Percentiles rank a stretch among this genome's conserved stretches.
These are phyloP conservation scores for Caiman crocodilus DNA, from an alignment of 2,797 vertebrate species.

Conservation along the genomic window DNA sequence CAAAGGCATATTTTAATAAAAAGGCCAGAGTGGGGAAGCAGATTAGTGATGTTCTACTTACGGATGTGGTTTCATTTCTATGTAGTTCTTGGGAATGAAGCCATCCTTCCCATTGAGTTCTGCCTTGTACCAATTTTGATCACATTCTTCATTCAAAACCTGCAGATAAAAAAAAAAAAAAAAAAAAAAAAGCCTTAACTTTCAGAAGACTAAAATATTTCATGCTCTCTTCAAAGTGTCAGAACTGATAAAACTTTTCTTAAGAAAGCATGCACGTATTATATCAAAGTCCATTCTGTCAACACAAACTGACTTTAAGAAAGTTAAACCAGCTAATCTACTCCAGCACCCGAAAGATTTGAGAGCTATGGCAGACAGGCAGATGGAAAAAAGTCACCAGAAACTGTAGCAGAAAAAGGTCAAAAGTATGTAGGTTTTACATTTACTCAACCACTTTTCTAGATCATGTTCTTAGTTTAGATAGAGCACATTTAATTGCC, in stretches of 20 bases:
- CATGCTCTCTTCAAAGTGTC: too few species aligned
- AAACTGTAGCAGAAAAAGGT: not conserved
- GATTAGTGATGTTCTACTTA: conserved; percentile 82
- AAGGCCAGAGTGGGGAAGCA: not conserved
- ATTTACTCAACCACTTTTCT: not conserved
- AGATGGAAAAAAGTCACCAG: not conserved
- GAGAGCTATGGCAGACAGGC: not conserved
- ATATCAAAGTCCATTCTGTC: not conserved
- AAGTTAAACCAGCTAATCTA: not conserved
- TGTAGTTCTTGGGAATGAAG: conserved; percentile 99
- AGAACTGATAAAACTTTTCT: not conserved
- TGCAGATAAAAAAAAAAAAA: conserved; percentile 70
- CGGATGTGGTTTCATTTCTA: conserved; percentile 99
- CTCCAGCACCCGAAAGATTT: not conserved
- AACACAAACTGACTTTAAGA: not conserved
- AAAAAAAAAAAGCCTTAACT: not conserved
- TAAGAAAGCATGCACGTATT: not conserved
- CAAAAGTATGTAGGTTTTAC: not conserved
- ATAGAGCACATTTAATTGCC: not conserved
- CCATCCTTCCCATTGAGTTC: conserved; percentile 97
- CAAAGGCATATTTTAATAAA: not conserved
- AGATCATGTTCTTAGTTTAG: not conserved
- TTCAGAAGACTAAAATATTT: not conserved
- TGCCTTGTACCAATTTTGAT: conserved; percentile 99
- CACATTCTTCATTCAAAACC: conserved; percentile 99